A percentile compares a stretch with the other conserved stretches of the same genome.
Evolutionary conservation across 1,140 invertebrate genomes (phyloP).

Genomic region (Nebria ingens): DNA sequence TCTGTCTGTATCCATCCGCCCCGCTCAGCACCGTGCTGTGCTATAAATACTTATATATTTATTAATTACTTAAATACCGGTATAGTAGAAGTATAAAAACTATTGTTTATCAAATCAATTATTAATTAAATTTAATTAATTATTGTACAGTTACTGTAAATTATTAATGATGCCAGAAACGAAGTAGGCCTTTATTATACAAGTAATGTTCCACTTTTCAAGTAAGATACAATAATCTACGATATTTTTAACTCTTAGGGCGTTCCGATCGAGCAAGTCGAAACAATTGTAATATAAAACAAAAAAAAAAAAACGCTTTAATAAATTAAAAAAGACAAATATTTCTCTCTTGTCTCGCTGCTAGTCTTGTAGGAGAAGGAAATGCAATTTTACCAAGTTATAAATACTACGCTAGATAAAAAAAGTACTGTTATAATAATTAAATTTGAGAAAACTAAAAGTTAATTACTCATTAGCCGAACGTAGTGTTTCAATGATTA

Average conservation of each 20-base stretch:
- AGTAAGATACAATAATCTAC: constrained; percentile 11
- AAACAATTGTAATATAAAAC: neutral
- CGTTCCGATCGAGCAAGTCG: constrained; percentile 10
- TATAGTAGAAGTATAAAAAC: neutral
- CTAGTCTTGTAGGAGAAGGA: constrained; percentile 14
- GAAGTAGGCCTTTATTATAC: constrained; percentile 11
- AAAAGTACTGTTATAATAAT: constrained; percentile 9
- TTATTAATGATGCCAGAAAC: constrained; percentile 11
- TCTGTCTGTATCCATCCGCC: constrained; percentile 7
- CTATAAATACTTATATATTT: constrained; percentile 6
- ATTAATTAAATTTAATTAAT: constrained; percentile 9
- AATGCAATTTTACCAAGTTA: constrained; percentile 12
- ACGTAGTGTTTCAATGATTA: constrained; percentile 5
- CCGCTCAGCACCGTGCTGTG: constrained; percentile 7
- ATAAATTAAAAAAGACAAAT: constrained; percentile 9
- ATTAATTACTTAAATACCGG: constrained; percentile 3
- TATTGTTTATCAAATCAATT: constrained; percentile 6
- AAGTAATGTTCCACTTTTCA: constrained; percentile 11
- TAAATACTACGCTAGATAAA: constrained; percentile 3
- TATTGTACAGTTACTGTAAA: constrained; percentile 9
- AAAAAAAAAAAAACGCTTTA: constrained; percentile 10
- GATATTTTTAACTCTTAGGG: constrained; percentile 8
- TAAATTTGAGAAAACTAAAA: constrained; percentile 4
- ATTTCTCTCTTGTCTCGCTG: constrained; percentile 11
- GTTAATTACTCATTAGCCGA: constrained; percentile 9